phyloP scores from a whole-genome alignment of 2,113 vertebrate species.

The Notechis scutatus region DNA sequence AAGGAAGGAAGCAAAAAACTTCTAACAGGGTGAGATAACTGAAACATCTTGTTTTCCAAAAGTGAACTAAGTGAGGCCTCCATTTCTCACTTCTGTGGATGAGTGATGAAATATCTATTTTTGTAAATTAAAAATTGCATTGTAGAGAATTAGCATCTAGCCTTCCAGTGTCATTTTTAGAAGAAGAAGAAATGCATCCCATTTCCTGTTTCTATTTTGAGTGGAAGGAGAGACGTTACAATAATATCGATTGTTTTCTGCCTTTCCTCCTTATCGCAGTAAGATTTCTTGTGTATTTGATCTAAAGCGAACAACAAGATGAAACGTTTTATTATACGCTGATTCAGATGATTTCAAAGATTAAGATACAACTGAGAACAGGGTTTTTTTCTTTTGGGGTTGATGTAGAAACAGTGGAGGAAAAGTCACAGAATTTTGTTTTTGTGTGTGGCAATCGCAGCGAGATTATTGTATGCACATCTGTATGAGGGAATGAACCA shows the following conservation, averaged over 20 bases:
- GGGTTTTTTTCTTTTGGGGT: too few relatives aligned
- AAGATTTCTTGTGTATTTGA: not conserved
- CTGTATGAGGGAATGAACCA: too few relatives aligned
- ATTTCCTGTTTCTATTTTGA: not conserved
- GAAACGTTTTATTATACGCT: too few relatives aligned
- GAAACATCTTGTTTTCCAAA: constrained; percentile 27
- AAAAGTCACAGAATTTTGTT: too few relatives aligned
- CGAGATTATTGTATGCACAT: too few relatives aligned
- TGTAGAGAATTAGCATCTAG: constrained; percentile 12
- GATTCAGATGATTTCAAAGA: too few relatives aligned
- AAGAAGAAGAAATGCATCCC: not conserved
- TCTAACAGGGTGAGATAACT: constrained; percentile 37
- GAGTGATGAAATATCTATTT: constrained; percentile 40
- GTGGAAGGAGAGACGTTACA: not conserved
- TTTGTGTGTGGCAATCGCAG: too few relatives aligned
- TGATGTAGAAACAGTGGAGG: too few relatives aligned
- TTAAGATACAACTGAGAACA: too few relatives aligned
- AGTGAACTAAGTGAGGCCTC: not conserved
- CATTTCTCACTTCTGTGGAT: constrained; percentile 12
- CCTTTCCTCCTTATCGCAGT: not conserved
- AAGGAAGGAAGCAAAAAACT: not conserved
- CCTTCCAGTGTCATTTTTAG: constrained; percentile 18
- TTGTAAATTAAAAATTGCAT: constrained; percentile 37
- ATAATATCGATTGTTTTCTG: not conserved
- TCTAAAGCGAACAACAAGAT: not conserved